Percentiles rank a stretch among this genome's conserved stretches.
Conservation (phyloP, 2,113 vertebrate genomes). For the Clarias gariepinus region DNA sequence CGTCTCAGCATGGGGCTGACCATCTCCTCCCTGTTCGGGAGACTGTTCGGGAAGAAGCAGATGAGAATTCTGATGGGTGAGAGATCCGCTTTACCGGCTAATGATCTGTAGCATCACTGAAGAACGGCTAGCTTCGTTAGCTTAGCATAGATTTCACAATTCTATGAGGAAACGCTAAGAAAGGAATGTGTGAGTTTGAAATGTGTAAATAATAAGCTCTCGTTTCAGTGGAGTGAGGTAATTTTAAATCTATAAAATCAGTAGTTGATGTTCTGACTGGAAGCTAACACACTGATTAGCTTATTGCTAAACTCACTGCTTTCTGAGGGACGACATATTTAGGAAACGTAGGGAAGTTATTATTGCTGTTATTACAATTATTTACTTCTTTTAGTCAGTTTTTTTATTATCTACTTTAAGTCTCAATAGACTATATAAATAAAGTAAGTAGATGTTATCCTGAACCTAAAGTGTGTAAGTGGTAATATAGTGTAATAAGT, state of each 20-base stretch:
- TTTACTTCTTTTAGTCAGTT: too few species aligned
- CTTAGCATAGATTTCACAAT: constrained; percentile 50
- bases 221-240: not conserved
- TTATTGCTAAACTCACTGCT: not conserved
- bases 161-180: constrained; percentile 37
- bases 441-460: not conserved
- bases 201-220: not conserved
- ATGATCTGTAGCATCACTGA: not conserved
- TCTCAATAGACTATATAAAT: not conserved
- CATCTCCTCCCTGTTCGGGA: constrained; percentile 75
- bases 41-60: constrained; percentile 90
- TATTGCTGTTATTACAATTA: too few species aligned
- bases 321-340: not conserved
- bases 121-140: not conserved
- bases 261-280: not conserved
- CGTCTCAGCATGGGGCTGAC: constrained; percentile 79
- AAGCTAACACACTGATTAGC: not conserved
- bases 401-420: too few species aligned
- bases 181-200: not conserved
- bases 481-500: too few species aligned
- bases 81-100: constrained; percentile 21
- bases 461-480: not conserved
- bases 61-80: constrained; percentile 89
- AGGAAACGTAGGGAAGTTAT: too few species aligned
- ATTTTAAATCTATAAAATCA: too few species aligned